Evolutionary conservation across 2,113 vertebrate genomes (phyloP), one percentile per base, ranked within the genome.

Genomic region (Seriola rivoliana): DNA sequence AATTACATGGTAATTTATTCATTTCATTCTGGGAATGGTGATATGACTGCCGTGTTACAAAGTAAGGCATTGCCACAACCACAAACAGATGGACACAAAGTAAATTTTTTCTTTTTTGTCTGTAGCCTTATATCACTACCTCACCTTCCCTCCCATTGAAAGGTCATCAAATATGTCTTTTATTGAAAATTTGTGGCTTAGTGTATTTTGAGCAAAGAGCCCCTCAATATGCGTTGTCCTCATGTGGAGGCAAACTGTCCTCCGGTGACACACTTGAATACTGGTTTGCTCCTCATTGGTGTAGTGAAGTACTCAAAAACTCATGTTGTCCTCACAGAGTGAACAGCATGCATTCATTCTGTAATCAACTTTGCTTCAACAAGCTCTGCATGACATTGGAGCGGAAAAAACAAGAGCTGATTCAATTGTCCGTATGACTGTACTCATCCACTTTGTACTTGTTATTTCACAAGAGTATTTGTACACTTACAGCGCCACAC

Each of bases 351-450:
- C 0, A 11, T 78, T 80, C 58, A 71, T 34, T 65, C 44, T 55
- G 29, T 48, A 88, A 85, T 75, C 76, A 72, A 38, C 25, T 54
- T 36, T 44, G 10, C 19, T 67, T 82, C 42, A 71, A 55, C 29
- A 34, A 74, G 63, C 72, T 48, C 57, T 57, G 55, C 58, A 6
- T 71, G 68, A 62, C 48, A 81, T 42, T 66, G 23, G n/a, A 52
- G 21, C 0, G n/a, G 3, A 65, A 63, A 70, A 59, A 21, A 29
- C 5, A 7, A 17, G 1, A 0, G 17, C 10, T 72, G 60, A 60
- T 65, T 80, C 16, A 55, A 40, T 40, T 50, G 12, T 52, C 46
- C 58, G 59, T 50, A 38, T 21, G 13, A 54, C 60, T 72, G 54
- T 38, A 38, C 19, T n/a, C 19, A 62, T 50, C 0, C 42, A 32